Percentiles rank a stretch among this genome's conserved stretches.
phyloP scores from a whole-genome alignment of 30 jellyfish, hydroid and myxozoan genomes.

The Catostylus mosaicus region DNA sequence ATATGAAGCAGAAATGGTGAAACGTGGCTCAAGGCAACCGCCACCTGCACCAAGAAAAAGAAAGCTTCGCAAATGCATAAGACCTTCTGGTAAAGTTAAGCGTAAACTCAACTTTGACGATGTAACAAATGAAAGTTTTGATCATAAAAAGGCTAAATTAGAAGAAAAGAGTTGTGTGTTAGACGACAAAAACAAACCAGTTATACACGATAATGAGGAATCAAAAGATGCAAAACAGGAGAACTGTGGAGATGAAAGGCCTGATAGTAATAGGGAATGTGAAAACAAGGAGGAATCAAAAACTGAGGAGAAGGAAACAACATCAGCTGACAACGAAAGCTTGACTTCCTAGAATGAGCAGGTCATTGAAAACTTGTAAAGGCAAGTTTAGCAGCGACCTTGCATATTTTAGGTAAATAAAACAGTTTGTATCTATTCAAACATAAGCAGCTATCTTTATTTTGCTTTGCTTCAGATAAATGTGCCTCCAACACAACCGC shows the following conservation, averaged over 20 bases:
- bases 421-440: no score
- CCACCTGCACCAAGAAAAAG: slow-evolving; percentile 67
- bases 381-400: no score
- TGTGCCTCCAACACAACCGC: no score
- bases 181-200: not conserved
- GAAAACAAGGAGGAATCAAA: not conserved
- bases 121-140: not conserved
- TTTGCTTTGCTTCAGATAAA: no score
- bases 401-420: no score
- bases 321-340: not conserved
- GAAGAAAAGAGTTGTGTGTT: not conserved
- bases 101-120: slow-evolving; percentile 57
- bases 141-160: not conserved
- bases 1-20: not conserved
- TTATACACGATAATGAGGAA: not conserved
- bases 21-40: slow-evolving; percentile 44
- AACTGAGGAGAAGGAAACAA: not conserved
- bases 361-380: not conserved
- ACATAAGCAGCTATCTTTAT: no score
- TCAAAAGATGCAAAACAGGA: not conserved
- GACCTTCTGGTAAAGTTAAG: slow-evolving; percentile 46
- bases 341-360: slow-evolving; percentile 8
- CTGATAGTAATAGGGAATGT: not conserved
- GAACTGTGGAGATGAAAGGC: slow-evolving; percentile 4
- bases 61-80: slow-evolving; percentile 17